Conservation (phyloP, 2,888 invertebrate genomes). For the Polydrusus cervinus region DNA sequence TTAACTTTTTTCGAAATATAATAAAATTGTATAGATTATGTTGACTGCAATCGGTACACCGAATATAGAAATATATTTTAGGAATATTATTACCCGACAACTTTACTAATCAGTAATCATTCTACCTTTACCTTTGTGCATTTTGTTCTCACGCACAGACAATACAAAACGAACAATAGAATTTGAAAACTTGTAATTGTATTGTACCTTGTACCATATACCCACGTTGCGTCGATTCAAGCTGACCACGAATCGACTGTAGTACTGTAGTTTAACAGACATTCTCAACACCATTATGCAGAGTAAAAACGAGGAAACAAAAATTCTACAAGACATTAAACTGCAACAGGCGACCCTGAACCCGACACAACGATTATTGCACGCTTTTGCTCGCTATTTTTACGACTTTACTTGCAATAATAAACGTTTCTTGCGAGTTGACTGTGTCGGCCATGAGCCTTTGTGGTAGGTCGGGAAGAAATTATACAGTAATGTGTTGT, state of each 20-base stretch:
- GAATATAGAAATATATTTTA: too few relatives aligned
- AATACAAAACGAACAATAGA: slow-evolving; percentile 20
- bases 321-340: slow-evolving; percentile 39
- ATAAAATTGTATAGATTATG: too few relatives aligned
- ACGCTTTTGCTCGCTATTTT: slow-evolving; percentile 49
- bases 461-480: slow-evolving; percentile 48
- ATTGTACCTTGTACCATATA: slow-evolving; percentile 3
- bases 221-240: slow-evolving; percentile 19
- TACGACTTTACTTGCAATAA: slow-evolving; percentile 41
- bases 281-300: slow-evolving; percentile 24
- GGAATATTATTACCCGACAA: too few relatives aligned
- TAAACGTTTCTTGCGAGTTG: slow-evolving; percentile 47
- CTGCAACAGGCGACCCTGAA: slow-evolving; percentile 50
- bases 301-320: slow-evolving; percentile 27
- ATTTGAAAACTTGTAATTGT: slow-evolving; percentile 8
- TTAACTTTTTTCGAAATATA: too few relatives aligned
- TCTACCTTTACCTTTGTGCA: not conserved
- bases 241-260: slow-evolving; percentile 21
- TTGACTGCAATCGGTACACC: too few relatives aligned
- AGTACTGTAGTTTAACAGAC: slow-evolving; percentile 22
- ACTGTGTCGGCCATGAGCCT: slow-evolving; percentile 51
- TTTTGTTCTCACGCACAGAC: slow-evolving; percentile 23
- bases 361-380: slow-evolving; percentile 43
- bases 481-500: slow-evolving; percentile 23
- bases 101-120: not conserved